Conservation (phyloP, 2,888 invertebrate species). For the Tiphia femorata region DNA sequence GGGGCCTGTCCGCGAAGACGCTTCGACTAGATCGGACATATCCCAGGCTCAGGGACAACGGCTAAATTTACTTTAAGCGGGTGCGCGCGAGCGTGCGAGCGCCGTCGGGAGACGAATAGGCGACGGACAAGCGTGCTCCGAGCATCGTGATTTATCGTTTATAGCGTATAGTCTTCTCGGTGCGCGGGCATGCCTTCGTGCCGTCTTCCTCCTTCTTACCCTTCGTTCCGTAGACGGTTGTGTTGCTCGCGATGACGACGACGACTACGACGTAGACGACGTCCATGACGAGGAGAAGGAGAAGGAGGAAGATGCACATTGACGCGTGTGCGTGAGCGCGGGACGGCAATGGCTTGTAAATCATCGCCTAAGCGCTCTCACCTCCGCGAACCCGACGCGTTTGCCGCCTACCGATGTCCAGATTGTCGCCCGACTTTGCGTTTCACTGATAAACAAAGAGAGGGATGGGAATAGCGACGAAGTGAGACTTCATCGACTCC, state of each 20-base stretch:
- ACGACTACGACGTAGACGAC: no score
- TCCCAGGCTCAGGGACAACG: constrained; percentile 55
- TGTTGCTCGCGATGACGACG: no score
- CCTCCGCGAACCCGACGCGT: constrained; percentile 16
- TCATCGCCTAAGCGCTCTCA: constrained; percentile 50
- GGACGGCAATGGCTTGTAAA: constrained; percentile 38
- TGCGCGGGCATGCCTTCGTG: constrained; percentile 22
- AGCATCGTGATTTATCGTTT: constrained; percentile 57
- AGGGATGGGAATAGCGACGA: no score
- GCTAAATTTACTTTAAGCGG: constrained; percentile 55
- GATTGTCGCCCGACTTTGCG: neutral
- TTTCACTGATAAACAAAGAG: no score
- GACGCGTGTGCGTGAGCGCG: constrained; percentile 9
- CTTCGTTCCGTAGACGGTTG: no score
- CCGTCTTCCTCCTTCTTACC: no score
- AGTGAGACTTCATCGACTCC: no score
- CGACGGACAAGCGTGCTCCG: constrained; percentile 39
- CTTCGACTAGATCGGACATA: constrained; percentile 57
- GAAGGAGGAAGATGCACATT: no score
- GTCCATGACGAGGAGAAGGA: no score
- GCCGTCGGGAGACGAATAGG: constrained; percentile 10
- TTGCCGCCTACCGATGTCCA: neutral
- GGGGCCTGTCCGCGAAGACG: constrained; percentile 43
- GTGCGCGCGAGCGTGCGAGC: constrained; percentile 22
- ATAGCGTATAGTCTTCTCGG: constrained; percentile 50